Evolutionary conservation across 1,140 invertebrate species (phyloP), one percentile per base, ranked within the genome.

Genomic region (Drosophila bipectinata): DNA sequence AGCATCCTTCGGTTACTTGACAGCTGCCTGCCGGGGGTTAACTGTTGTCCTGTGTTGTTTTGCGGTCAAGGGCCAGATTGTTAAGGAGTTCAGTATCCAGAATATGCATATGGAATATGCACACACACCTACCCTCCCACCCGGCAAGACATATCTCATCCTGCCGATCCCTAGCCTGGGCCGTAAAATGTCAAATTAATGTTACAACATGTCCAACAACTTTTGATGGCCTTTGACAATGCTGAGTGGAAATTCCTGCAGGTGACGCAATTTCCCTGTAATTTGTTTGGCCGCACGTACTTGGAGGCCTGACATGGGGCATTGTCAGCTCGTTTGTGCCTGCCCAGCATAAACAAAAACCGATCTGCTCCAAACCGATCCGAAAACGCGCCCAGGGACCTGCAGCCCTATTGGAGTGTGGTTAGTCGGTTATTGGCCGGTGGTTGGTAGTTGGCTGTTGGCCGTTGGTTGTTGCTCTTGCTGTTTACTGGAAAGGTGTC

Each of bases 131-230:
- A 5, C 5, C 41, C n/a, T 44, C 6, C 41, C 41, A 18, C 41
- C 41, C 37, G 14, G 28, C 10, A 14, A 7, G n/a, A 10, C 34
- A 32, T 34, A 48, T 32, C n/a, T 53, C 28, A 41, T 59, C 14
- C 45, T 18, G 14, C 41, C 21, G 21, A 56, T 41, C 32, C 44
- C 56, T 24, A 45, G 57, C 47, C 62, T 64, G 45, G 61, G 83
- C 79, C 74, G 79, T 87, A 83, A 87, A 88, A 88, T 88, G 83
- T 87, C 83, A 87, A 87, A 87, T 87, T 87, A 87, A 87, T 88
- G 83, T 87, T 87, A 87, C 83, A 81, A 79, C 83, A 83, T 88
- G 79, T 89, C 82, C 81, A 78, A 68, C 83, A 79, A 83, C 72
- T 88, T 87, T 79, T 83, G 83, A 83, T 82, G 75, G 58, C 79